Evolutionary conservation across 2,888 invertebrate species (phyloP).

Genomic region (Phorcus lineatus): DNA sequence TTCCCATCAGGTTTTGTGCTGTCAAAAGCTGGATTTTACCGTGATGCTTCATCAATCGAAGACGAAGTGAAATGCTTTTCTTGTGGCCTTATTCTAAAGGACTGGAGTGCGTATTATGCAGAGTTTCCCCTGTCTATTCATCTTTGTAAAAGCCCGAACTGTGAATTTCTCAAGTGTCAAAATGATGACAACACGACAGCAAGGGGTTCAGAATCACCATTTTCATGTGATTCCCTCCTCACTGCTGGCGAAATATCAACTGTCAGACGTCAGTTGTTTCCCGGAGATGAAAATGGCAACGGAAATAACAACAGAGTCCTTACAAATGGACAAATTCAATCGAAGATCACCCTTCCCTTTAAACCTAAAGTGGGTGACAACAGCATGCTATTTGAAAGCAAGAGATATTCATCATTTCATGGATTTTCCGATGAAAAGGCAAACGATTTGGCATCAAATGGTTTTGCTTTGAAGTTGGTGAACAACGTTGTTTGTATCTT

Average conservation of each 20-base stretch:
- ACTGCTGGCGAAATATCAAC: background rate
- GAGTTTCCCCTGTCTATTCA: background rate
- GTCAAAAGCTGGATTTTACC: constrained; percentile 17
- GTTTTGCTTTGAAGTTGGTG: background rate
- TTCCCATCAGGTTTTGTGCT: background rate
- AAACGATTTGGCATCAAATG: background rate
- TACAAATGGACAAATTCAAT: constrained; percentile 3
- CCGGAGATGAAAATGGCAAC: background rate
- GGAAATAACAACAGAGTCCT: background rate
- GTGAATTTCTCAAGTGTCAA: constrained; percentile 1
- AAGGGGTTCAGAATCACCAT: background rate
- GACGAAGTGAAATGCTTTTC: constrained; percentile 18
- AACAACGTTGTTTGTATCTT: background rate
- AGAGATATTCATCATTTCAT: background rate
- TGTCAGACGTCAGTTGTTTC: constrained; percentile 12
- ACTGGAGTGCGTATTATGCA: background rate
- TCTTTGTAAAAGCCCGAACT: background rate
- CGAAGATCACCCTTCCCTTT: background rate
- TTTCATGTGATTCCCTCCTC: background rate
- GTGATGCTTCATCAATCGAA: background rate
- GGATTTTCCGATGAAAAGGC: background rate
- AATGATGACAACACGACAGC: background rate
- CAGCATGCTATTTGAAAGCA: background rate
- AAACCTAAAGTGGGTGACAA: background rate
- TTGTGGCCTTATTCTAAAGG: background rate